These are phyloP conservation scores for Canis aureus DNA, from an alignment of 2,113 vertebrate species.

Conservation along the genomic window DNA sequence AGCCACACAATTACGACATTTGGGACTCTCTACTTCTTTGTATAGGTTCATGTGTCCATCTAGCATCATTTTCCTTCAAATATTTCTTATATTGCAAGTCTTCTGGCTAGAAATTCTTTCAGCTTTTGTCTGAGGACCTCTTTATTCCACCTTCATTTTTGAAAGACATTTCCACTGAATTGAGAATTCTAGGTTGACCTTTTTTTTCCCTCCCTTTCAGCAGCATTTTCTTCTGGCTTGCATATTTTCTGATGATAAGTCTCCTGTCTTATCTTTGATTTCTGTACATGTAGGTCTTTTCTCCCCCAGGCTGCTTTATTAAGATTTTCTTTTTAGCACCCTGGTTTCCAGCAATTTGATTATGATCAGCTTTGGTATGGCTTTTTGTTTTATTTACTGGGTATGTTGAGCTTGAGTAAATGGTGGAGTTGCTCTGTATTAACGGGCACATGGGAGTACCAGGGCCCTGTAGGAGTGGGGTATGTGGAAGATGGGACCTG, in stretches of 20 bases:
- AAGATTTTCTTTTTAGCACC: not conserved
- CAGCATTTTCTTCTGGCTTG: not conserved
- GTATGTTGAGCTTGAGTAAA: not conserved
- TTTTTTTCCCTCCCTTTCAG: not conserved
- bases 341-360: not conserved
- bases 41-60: not conserved
- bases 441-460: not conserved
- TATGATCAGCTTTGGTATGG: not conserved
- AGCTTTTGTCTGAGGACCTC: constrained; percentile 5
- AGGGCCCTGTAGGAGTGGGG: not conserved
- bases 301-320: not conserved
- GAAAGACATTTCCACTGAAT: constrained; percentile 17
- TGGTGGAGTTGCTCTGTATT: not conserved
- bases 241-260: not conserved
- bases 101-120: not conserved
- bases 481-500: not conserved
- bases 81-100: not conserved
- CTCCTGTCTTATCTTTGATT: not conserved
- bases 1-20: not conserved
- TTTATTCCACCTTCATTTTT: not conserved
- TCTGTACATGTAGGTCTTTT: not conserved
- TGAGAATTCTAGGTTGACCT: not conserved
- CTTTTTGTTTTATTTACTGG: not conserved
- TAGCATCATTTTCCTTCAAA: not conserved
- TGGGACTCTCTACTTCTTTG: not conserved